Evolutionary conservation across 1,140 invertebrate genomes (phyloP), one percentile per base, ranked within the genome.

Genomic region (Maniola jurtina): DNA sequence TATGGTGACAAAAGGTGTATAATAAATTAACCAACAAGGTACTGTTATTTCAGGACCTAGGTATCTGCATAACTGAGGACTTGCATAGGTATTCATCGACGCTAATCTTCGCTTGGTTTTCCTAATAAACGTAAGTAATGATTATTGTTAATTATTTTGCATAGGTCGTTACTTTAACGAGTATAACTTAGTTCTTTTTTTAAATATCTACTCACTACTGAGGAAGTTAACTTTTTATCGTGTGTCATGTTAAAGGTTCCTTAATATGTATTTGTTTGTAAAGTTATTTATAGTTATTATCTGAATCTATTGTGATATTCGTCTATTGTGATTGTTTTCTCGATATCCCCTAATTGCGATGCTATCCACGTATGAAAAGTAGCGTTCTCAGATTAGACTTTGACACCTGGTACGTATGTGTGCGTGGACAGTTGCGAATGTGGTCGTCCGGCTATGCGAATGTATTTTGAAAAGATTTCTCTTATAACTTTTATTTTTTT

Each of bases 311-410:
- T 42, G 8, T 42, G 13, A 42, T 42, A 10, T 9, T 42, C 13
- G 40, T 42, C 40, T 1, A 42, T 42, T 42, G 13, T 42, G 6
- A 48, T 11, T 48, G 45, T 38, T 38, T 38, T 38, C 38, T 7
- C 38, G 38, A 38, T 38, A 11, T 48, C 3, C 10, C 13, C 1
- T n/a, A 48, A 48, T 56, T 56, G 15, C 36, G 50, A 34, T 35
- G 15, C 0, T 61, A 47, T 56, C 64, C 58, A 66, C 64, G 64
- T 66, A 61, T 36, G 61, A 50, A 68, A 55, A 38, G 66, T 68
- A 61, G 64, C 67, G 65, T 73, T 70, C 72, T 78, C 70, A 64
- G 74, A 73, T 87, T 87, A 84, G 83, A 88, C 85, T 88, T 88
- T 88, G 85, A 88, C 82, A 85, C 84, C 78, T 69, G 69, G 42